phyloP scores from a whole-genome alignment of 2,888 invertebrate genomes.

The Lasioglossum figueresi region DNA sequence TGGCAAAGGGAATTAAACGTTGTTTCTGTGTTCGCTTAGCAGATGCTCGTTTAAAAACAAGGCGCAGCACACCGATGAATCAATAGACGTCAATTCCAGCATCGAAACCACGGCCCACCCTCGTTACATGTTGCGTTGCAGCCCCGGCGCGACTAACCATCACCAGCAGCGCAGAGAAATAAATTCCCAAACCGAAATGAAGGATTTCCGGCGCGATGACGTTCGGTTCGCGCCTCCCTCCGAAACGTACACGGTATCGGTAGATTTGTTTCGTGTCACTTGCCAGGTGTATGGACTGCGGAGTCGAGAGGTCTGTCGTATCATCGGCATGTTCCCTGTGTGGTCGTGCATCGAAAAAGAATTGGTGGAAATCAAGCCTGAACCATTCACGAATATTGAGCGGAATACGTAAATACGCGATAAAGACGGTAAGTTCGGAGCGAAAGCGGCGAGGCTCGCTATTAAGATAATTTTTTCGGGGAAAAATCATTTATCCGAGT shows the following conservation, averaged over 20 bases:
- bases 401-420: neutral
- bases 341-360: slow-evolving; percentile 17
- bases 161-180: slow-evolving; percentile 7
- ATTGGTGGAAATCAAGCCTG: neutral
- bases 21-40: neutral
- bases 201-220: slow-evolving; percentile 18
- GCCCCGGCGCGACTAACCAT: slow-evolving; percentile 5
- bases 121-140: slow-evolving; percentile 9
- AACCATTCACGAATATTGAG: neutral
- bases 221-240: slow-evolving; percentile 20
- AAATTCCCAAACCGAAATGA: slow-evolving; percentile 22
- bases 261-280: slow-evolving; percentile 83
- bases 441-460: neutral
- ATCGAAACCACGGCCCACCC: slow-evolving; percentile 1
- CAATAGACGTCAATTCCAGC: slow-evolving; percentile 5
- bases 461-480: neutral
- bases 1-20: neutral
- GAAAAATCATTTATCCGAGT: neutral
- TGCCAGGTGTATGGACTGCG: slow-evolving; percentile 72
- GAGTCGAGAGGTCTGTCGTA: slow-evolving; percentile 57
- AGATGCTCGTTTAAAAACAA: neutral
- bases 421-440: neutral
- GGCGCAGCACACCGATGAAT: neutral
- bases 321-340: slow-evolving; percentile 52
- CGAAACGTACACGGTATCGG: slow-evolving; percentile 57